phyloP scores from a whole-genome alignment of 2,888 invertebrate species.

The Argynnis bischoffii region DNA sequence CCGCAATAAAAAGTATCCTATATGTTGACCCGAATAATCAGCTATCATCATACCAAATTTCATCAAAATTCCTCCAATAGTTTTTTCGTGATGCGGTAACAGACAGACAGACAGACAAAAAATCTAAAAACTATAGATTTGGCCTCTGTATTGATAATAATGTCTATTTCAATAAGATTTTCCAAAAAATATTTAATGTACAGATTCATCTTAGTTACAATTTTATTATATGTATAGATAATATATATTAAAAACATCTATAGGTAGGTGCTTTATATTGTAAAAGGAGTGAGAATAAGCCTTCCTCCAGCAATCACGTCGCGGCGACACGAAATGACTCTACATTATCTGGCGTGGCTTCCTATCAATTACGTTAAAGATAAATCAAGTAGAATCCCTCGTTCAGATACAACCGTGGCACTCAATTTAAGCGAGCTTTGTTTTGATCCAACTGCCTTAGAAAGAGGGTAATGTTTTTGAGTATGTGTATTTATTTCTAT shows the following conservation, averaged over 20 bases:
- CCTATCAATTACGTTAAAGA: constrained; percentile 25
- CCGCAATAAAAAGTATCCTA: no score
- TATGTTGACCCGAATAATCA: no score
- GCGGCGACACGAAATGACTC: constrained; percentile 25
- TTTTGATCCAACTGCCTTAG: neutral
- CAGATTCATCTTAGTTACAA: no score
- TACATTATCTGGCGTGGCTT: constrained; percentile 23
- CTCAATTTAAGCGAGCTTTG: neutral
- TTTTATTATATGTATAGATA: neutral
- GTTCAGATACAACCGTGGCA: constrained; percentile 3
- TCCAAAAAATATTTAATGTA: no score
- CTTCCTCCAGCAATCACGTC: constrained; percentile 23
- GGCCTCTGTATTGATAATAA: no score
- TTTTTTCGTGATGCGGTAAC: no score
- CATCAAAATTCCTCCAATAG: no score
- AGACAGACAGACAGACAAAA: no score
- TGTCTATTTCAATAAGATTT: no score
- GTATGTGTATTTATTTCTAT: no score
- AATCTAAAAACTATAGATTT: no score
- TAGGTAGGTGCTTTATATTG: neutral
- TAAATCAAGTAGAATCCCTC: constrained; percentile 18
- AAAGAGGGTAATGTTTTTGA: neutral
- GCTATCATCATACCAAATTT: no score
- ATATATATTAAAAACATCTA: neutral
- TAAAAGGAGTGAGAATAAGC: constrained; percentile 11